phyloP scores from a whole-genome alignment of 2,797 vertebrate species.

The Lycodopsis pacificus region DNA sequence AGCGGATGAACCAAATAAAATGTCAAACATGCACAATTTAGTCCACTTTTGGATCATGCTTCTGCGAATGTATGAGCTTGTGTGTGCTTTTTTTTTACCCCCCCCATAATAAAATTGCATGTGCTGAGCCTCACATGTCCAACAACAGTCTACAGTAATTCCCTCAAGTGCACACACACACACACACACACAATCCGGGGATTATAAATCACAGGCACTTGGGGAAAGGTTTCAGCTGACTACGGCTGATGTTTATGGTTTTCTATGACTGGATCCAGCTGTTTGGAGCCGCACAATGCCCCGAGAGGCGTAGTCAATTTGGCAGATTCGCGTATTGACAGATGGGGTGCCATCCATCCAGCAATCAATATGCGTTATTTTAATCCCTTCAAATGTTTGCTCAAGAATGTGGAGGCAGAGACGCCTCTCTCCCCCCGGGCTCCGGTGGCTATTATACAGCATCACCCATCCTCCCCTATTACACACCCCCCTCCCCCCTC shows the following conservation, averaged over 20 bases:
- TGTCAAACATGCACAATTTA: slow-evolving; percentile 23
- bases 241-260: slow-evolving; percentile 76
- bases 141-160: slow-evolving; percentile 68
- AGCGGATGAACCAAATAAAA: slow-evolving; percentile 19
- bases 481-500: not conserved
- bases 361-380: slow-evolving; percentile 78
- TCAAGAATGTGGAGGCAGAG: slow-evolving; percentile 41
- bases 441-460: slow-evolving; percentile 26
- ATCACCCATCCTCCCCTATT: slow-evolving; percentile 22
- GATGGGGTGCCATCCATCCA: slow-evolving; percentile 65
- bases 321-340: slow-evolving; percentile 80
- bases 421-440: slow-evolving; percentile 19
- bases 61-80: not conserved
- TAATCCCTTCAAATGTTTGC: slow-evolving; percentile 64
- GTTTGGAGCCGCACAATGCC: slow-evolving; percentile 65
- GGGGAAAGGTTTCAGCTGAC: slow-evolving; percentile 70
- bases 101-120: slow-evolving; percentile 8
- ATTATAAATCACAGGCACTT: slow-evolving; percentile 79
- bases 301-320: slow-evolving; percentile 75
- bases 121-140: slow-evolving; percentile 43
- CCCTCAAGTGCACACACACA: slow-evolving; percentile 60
- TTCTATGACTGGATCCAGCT: slow-evolving; percentile 78
- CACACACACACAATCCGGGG: slow-evolving; percentile 62
- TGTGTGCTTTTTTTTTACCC: not conserved
- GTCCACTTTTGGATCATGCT: not conserved